phyloP scores from a whole-genome alignment of 2,888 invertebrate genomes.

The Endotricha flammealis region DNA sequence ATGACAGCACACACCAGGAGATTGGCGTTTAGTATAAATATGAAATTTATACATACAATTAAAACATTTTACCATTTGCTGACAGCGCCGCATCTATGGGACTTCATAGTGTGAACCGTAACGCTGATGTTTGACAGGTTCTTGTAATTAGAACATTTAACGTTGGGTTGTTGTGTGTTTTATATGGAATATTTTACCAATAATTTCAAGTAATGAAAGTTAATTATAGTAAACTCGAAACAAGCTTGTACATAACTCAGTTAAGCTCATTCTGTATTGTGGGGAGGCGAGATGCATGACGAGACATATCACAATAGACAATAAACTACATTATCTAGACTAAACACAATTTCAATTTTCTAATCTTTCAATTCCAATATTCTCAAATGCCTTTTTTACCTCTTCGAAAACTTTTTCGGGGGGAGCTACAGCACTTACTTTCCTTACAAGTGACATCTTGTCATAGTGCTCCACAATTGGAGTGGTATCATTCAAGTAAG shows the following conservation, averaged over 20 bases:
- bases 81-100: no score
- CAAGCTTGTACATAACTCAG: background rate
- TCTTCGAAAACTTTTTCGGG: conserved; percentile 82
- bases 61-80: no score
- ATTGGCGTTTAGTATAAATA: no score
- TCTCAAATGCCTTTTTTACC: conserved; percentile 73
- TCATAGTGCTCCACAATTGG: conserved; percentile 93
- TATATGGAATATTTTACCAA: no score
- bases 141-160: no score
- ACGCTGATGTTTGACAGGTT: no score
- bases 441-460: conserved; percentile 82
- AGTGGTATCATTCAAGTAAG: conserved; percentile 90
- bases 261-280: conserved; percentile 12
- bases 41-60: no score
- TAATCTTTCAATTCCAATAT: conserved; percentile 47
- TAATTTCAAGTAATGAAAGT: no score
- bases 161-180: no score
- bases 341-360: conserved; percentile 33
- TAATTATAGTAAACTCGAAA: no score
- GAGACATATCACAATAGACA: conserved; percentile 12
- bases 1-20: no score
- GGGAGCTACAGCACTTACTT: conserved; percentile 83
- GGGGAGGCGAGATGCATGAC: conserved; percentile 10
- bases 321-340: conserved; percentile 30
- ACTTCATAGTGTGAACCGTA: no score